A percentile compares a stretch with the other conserved stretches of the same genome.
These are phyloP conservation scores for Tineola bisselliella DNA, from an alignment of 2,888 invertebrate species.

Conservation along the genomic window DNA sequence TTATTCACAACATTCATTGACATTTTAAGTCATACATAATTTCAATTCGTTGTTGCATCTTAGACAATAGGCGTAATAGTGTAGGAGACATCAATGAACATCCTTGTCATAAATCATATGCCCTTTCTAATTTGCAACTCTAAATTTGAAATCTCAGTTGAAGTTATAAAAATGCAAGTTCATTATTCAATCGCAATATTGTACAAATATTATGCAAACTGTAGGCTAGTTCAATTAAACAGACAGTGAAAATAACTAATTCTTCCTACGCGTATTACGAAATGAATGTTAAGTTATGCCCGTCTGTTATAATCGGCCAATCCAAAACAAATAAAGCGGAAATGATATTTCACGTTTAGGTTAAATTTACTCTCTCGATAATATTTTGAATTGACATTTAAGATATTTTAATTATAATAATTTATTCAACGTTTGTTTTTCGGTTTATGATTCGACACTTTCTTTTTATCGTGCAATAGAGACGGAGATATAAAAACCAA, in stretches of 20 bases:
- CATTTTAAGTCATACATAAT: too few species aligned
- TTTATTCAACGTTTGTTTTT: too few species aligned
- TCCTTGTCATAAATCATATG: slow-evolving; percentile 22
- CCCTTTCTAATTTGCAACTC: slow-evolving; percentile 22
- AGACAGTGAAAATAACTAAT: background rate
- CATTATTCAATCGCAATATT: background rate
- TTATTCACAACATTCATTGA: too few species aligned
- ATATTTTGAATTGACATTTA: too few species aligned
- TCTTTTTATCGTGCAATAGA: too few species aligned
- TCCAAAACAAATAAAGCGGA: background rate
- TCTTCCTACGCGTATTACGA: background rate
- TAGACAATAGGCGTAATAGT: slow-evolving; percentile 38
- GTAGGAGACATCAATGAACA: slow-evolving; percentile 50
- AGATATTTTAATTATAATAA: too few species aligned
- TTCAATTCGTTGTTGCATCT: slow-evolving; percentile 14
- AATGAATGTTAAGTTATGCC: background rate
- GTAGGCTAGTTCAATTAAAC: background rate
- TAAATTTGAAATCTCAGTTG: too few species aligned
- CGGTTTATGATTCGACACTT: too few species aligned
- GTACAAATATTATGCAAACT: background rate
- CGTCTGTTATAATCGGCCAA: background rate
- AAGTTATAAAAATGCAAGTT: too few species aligned
- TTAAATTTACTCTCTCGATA: too few species aligned
- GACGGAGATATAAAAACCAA: too few species aligned
- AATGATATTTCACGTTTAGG: background rate